Evolutionary conservation across 2,113 vertebrate genomes (phyloP).

Genomic region (Corvus cornix): DNA sequence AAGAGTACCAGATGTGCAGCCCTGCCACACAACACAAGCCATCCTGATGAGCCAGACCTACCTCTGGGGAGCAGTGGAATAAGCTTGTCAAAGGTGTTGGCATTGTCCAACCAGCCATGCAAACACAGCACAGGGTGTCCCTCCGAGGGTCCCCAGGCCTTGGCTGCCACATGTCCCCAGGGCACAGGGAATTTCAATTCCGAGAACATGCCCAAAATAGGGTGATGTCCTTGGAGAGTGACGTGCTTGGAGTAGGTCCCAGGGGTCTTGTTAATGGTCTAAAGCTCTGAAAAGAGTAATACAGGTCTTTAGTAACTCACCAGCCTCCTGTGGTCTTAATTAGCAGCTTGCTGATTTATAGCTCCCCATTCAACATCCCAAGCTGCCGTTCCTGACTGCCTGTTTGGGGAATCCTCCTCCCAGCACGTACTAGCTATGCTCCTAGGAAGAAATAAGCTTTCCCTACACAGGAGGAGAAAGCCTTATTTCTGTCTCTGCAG

Average conservation of each 20-base stretch:
- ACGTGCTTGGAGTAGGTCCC: background rate
- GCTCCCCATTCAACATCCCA: slow-evolving; percentile 38
- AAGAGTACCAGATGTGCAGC: background rate
- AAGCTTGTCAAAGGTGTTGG: slow-evolving; percentile 86
- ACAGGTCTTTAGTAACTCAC: slow-evolving; percentile 31
- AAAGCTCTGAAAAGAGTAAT: slow-evolving; percentile 27
- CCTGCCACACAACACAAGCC: background rate
- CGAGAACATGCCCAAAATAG: slow-evolving; percentile 57
- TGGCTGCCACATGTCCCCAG: slow-evolving; percentile 88
- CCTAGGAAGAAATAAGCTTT: slow-evolving; percentile 20
- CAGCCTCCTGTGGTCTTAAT: slow-evolving; percentile 53
- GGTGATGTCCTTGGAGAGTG: background rate
- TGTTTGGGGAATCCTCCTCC: slow-evolving; percentile 42
- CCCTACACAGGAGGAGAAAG: background rate
- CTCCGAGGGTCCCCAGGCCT: slow-evolving; percentile 80
- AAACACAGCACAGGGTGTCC: slow-evolving; percentile 86
- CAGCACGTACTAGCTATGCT: slow-evolving; percentile 8
- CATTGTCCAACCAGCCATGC: slow-evolving; percentile 92
- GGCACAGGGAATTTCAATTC: slow-evolving; percentile 85
- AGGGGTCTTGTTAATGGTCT: slow-evolving; percentile 9
- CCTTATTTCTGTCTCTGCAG: background rate
- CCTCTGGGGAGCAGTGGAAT: slow-evolving; percentile 87
- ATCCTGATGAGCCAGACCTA: slow-evolving; percentile 30
- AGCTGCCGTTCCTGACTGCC: background rate
- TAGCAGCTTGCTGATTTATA: slow-evolving; percentile 62